Evolutionary conservation across 2,888 invertebrate species (phyloP).

Genomic region (Dioctria linearis): DNA sequence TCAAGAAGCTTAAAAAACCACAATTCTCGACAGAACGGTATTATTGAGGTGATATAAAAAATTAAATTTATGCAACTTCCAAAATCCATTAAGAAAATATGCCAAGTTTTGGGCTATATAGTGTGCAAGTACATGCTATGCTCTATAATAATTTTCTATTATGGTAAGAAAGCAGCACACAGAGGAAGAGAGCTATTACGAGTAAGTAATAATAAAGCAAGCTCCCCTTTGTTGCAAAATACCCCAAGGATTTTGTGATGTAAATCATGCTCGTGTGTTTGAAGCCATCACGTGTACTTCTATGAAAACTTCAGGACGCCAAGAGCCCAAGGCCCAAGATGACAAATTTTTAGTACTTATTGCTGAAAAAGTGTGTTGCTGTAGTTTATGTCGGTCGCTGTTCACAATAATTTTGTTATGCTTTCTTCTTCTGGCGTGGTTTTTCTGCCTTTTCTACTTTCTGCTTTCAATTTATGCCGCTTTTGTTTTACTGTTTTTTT

Average conservation of each 20-base stretch:
- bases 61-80: too few species aligned
- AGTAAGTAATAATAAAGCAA: conserved; percentile 40
- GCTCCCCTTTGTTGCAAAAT: not conserved
- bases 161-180: not conserved
- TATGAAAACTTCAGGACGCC: conserved; percentile 29
- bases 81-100: too few species aligned
- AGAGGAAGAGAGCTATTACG: conserved; percentile 30
- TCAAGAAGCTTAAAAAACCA: too few species aligned
- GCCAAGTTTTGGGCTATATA: too few species aligned
- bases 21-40: too few species aligned
- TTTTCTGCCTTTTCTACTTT: too few species aligned
- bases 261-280: not conserved
- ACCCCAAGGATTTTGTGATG: too few species aligned
- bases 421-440: not conserved
- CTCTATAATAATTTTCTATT: conserved; percentile 25
- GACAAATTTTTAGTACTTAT: conserved; percentile 34
- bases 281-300: conserved; percentile 10
- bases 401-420: conserved; percentile 27
- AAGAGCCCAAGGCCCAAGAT: not conserved
- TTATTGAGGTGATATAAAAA: too few species aligned
- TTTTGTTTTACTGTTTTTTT: conserved; percentile 12
- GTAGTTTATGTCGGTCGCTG: conserved; percentile 33
- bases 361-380: conserved; percentile 31
- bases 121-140: too few species aligned
- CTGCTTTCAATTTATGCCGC: too few species aligned